Percentiles rank a stretch among this genome's conserved stretches.
Conservation (phyloP, 2,888 invertebrate species). For the Myopa testacea region DNA sequence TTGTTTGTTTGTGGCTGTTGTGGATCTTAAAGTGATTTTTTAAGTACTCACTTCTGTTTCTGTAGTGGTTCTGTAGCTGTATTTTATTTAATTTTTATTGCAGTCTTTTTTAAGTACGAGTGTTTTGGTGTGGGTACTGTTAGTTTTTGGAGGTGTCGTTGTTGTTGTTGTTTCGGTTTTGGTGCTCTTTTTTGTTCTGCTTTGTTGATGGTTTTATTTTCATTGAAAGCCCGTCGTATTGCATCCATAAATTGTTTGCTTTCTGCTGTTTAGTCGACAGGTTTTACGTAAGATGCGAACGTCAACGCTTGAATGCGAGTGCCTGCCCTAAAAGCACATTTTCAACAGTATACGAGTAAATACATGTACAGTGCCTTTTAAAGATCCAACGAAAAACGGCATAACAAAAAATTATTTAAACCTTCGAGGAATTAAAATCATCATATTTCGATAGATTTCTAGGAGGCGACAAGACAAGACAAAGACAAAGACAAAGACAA, state of each 20-base stretch:
- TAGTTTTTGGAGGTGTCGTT: conserved; percentile 33
- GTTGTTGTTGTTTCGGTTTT: conserved; percentile 36
- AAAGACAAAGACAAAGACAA: too few species aligned
- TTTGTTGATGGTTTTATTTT: conserved; percentile 36
- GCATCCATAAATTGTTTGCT: conserved; percentile 28
- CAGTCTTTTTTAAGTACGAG: background rate
- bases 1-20: conserved; percentile 1
- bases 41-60: background rate
- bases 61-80: background rate
- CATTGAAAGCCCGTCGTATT: conserved; percentile 21
- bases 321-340: background rate
- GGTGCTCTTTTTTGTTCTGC: conserved; percentile 41
- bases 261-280: conserved; percentile 3
- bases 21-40: background rate
- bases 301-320: background rate
- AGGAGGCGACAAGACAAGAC: too few species aligned
- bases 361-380: background rate
- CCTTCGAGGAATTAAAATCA: background rate
- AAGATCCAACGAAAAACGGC: background rate
- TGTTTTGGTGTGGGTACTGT: conserved; percentile 2
- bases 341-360: background rate
- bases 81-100: conserved; percentile 17
- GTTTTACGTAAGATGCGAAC: conserved; percentile 13
- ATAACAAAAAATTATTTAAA: too few species aligned
- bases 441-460: background rate